Evolutionary conservation across 2,888 invertebrate genomes (phyloP).

Genomic region (Stenurella melanura): DNA sequence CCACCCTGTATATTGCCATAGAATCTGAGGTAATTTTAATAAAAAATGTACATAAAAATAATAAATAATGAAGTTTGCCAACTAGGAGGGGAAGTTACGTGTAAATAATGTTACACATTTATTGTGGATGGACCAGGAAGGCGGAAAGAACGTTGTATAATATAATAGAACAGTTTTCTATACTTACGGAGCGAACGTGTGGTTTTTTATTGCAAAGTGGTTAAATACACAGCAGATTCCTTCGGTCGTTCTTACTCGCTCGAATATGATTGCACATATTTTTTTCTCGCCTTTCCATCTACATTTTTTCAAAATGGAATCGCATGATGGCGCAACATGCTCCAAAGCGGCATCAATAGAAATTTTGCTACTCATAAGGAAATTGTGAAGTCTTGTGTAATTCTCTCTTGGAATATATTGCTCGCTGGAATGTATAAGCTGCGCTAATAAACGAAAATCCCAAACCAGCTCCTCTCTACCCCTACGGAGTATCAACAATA

Average conservation of each 20-base stretch:
- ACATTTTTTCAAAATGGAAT: conserved; percentile 61
- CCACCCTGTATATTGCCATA: too few species aligned
- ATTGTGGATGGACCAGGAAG: too few species aligned
- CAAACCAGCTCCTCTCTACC: conserved; percentile 2
- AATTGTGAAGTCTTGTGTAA: conserved; percentile 52
- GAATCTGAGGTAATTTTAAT: too few species aligned
- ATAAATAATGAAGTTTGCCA: too few species aligned
- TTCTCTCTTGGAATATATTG: conserved; percentile 43
- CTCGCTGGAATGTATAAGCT: conserved; percentile 46
- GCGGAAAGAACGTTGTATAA: too few species aligned
- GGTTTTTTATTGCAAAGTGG: conserved; percentile 74
- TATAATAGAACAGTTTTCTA: background rate
- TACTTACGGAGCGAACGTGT: conserved; percentile 64
- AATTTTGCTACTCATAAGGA: conserved; percentile 57
- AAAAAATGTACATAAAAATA: too few species aligned
- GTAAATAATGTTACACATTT: too few species aligned
- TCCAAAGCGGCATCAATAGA: conserved; percentile 46
- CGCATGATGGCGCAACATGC: conserved; percentile 61
- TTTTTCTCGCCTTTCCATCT: conserved; percentile 66
- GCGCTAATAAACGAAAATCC: conserved; percentile 45
- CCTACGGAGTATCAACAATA: background rate
- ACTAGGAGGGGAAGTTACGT: too few species aligned
- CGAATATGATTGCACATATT: conserved; percentile 65
- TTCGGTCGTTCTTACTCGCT: conserved; percentile 61
- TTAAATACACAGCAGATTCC: conserved; percentile 81